Evolutionary conservation across 2,113 vertebrate species (phyloP), one percentile per base, ranked within the genome.

Genomic region (Semicossyphus pulcher): DNA sequence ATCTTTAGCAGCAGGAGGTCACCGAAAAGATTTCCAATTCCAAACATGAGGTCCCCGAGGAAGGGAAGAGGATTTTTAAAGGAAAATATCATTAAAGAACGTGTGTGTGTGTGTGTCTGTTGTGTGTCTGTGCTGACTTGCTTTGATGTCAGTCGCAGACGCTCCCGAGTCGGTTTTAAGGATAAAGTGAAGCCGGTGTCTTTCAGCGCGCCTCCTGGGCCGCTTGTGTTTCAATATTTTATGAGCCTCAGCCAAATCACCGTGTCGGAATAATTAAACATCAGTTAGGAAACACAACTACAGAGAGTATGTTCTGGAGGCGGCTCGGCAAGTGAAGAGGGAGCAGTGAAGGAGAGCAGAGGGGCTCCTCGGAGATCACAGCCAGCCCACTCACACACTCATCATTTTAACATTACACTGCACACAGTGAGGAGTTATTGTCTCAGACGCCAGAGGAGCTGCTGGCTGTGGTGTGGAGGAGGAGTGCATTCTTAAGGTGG

Each of bases 231-330:
- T 93, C 78, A 87, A 88, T 91, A 74, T 88, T 90, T 90, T 39
- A 90, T 87, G 78, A 86, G 74, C 54, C 58, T 69, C 73, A 75
- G 76, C 68, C 54, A 83, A 80, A 85, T 81, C 76, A 74, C 63
- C 7, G 28, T 82, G 78, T 80, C 34, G 59, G 80, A 90, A 85
- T 86, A 89, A 88, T 91, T 87, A 89, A 83, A 84, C 74, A 85
- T 80, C 80, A 83, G 72, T 91, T 84, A 75, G 67, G 53, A 54
- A 66, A 70, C 78, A 88, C 78, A 79, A 76, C 75, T 86, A 82
- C 71, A 74, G 73, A 88, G 81, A 15, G 73, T 71, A 78, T 64
- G 76, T 86, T 72, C 71, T 53, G 75, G 62, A 74, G 74, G 76
- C 72, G 72, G 75, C 76, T 75, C 69, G 76, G 82, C 76, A 65